A percentile compares a stretch with the other conserved stretches of the same genome.
Evolutionary conservation across 1,140 invertebrate genomes (phyloP).

Genomic region (Leptopilina boulardi): DNA sequence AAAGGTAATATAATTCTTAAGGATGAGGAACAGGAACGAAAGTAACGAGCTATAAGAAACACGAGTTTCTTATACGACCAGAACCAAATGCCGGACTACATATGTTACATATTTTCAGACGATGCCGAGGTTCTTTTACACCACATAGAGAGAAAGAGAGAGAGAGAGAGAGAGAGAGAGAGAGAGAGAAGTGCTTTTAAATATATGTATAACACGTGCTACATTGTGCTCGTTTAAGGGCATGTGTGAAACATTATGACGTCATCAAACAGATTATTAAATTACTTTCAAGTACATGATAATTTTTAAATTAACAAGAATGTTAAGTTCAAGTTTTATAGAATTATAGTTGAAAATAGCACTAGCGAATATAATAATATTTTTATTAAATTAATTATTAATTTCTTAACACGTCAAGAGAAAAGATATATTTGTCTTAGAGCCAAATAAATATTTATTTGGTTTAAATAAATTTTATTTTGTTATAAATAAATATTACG

Average conservation of each 20-base stretch:
- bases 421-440: too few relatives aligned
- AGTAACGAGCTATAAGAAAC: constrained; percentile 7
- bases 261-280: neutral
- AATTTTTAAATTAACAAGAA: too few relatives aligned
- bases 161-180: neutral
- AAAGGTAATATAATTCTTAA: neutral
- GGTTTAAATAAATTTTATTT: too few relatives aligned
- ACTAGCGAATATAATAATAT: too few relatives aligned
- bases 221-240: neutral
- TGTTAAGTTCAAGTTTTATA: too few relatives aligned
- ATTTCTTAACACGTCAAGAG: too few relatives aligned
- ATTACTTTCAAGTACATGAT: neutral
- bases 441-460: too few relatives aligned
- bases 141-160: neutral
- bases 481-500: too few relatives aligned
- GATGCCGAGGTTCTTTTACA: neutral
- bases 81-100: constrained; percentile 20
- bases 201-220: neutral
- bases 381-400: too few relatives aligned
- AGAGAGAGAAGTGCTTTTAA: neutral
- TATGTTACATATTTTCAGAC: constrained; percentile 4
- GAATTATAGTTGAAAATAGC: too few relatives aligned
- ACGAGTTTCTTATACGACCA: constrained; percentile 20
- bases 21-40: constrained; percentile 9
- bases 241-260: neutral